Conservation (phyloP, 2,888 invertebrate species). For the Dryobota labecula region DNA sequence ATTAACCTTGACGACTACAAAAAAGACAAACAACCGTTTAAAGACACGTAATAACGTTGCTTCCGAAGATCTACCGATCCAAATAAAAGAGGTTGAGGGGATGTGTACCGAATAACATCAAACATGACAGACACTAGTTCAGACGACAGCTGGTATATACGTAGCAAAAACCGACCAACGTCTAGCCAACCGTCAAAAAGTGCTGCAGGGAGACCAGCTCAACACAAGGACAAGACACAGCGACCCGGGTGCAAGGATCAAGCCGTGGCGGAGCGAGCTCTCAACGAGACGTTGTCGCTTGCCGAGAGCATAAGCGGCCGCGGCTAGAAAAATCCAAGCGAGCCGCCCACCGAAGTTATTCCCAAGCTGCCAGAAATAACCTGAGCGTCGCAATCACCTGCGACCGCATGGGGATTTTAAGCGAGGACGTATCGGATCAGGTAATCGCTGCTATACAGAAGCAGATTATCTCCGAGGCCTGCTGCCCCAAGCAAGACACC, state of each 20-base stretch:
- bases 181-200: too few relatives aligned
- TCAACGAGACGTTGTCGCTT: too few relatives aligned
- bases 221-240: too few relatives aligned
- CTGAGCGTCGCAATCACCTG: slow-evolving; percentile 2
- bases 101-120: slow-evolving; percentile 41
- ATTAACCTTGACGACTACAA: slow-evolving; percentile 47
- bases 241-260: too few relatives aligned
- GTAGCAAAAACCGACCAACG: too few relatives aligned
- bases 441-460: neutral
- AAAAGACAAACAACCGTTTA: slow-evolving; percentile 54
- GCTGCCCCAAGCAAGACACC: neutral
- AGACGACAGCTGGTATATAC: too few relatives aligned
- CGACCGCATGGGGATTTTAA: neutral
- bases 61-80: slow-evolving; percentile 75
- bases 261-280: too few relatives aligned
- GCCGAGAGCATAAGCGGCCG: too few relatives aligned
- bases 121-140: too few relatives aligned
- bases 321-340: too few relatives aligned
- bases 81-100: slow-evolving; percentile 67
- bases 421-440: neutral
- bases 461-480: neutral
- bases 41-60: slow-evolving; percentile 64
- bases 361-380: neutral
- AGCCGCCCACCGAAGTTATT: too few relatives aligned
- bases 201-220: too few relatives aligned